These are phyloP conservation scores for Alca torda DNA, from an alignment of 2,797 vertebrate species.

Conservation along the genomic window DNA sequence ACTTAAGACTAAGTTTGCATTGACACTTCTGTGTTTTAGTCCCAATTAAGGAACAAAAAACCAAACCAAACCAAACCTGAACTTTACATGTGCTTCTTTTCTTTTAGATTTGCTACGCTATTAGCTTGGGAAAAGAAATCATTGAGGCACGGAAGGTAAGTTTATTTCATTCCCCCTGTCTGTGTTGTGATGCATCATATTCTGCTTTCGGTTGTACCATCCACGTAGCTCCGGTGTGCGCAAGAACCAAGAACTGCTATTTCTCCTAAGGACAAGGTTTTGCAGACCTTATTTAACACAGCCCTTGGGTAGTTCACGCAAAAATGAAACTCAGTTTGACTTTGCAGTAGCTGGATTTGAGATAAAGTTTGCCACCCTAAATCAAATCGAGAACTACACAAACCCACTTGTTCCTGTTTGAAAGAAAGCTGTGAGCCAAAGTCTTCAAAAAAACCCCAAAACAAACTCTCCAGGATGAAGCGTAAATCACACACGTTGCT, in stretches of 20 bases:
- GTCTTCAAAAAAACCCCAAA: not conserved
- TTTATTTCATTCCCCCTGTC: not conserved
- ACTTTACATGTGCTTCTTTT: not conserved
- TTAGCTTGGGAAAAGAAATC: constrained; percentile 94
- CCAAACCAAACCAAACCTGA: not conserved
- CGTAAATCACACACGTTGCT: not conserved
- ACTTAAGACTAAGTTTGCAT: not conserved
- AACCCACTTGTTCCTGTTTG: not conserved
- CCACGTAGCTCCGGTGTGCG: not conserved
- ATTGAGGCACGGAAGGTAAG: constrained; percentile 91
- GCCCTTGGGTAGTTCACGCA: not conserved
- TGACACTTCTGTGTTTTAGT: not conserved
- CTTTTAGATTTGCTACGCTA: constrained; percentile 94
- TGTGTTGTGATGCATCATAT: not conserved
- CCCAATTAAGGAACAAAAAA: not conserved
- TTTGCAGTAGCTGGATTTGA: not conserved
- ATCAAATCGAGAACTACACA: not conserved
- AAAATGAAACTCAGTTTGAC: not conserved
- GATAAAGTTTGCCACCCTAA: not conserved
- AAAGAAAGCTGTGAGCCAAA: not conserved
- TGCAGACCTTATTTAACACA: not conserved
- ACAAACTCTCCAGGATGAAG: not conserved
- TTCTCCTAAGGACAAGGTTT: not conserved
- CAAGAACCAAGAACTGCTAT: not conserved
- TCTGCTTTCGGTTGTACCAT: not conserved